Conservation (phyloP, 2,888 invertebrate species). For the Clunio marinus region DNA sequence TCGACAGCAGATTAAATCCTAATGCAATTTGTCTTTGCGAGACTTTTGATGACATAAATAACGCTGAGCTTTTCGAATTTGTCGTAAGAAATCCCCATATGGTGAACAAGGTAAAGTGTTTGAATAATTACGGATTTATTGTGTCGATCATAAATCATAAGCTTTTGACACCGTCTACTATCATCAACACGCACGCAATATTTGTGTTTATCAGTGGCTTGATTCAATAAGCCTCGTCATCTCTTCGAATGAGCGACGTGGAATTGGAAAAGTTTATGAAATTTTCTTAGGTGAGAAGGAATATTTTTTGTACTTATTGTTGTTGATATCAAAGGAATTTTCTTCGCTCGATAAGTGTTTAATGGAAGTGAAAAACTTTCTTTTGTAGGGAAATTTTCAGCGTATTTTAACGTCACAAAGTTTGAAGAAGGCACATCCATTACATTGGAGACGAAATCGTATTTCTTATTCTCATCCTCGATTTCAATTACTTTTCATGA, state of each 20-base stretch:
- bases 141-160: conserved; percentile 14
- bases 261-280: conserved; percentile 42
- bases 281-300: conserved; percentile 39
- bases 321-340: background rate
- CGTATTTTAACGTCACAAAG: background rate
- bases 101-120: conserved; percentile 23
- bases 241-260: conserved; percentile 41
- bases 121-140: conserved; percentile 33
- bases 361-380: background rate
- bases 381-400: conserved; percentile 11
- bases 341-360: background rate
- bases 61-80: conserved; percentile 27
- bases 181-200: conserved; percentile 3
- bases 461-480: conserved; percentile 1
- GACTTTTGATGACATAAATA: conserved; percentile 18
- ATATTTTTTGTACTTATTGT: background rate
- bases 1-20: conserved; percentile 21
- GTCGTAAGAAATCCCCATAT: conserved; percentile 22
- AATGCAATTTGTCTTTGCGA: conserved; percentile 19
- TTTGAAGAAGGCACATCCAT: conserved; percentile 12
- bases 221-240: conserved; percentile 42
- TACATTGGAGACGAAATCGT: conserved; percentile 10
- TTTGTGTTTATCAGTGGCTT: conserved; percentile 41
- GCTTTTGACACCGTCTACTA: too few relatives aligned
- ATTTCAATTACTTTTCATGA: conserved; percentile 18